A percentile compares a stretch with the other conserved stretches of the same genome.
Conservation (phyloP, 2,113 vertebrate genomes). For the Otocyon megalotis region DNA sequence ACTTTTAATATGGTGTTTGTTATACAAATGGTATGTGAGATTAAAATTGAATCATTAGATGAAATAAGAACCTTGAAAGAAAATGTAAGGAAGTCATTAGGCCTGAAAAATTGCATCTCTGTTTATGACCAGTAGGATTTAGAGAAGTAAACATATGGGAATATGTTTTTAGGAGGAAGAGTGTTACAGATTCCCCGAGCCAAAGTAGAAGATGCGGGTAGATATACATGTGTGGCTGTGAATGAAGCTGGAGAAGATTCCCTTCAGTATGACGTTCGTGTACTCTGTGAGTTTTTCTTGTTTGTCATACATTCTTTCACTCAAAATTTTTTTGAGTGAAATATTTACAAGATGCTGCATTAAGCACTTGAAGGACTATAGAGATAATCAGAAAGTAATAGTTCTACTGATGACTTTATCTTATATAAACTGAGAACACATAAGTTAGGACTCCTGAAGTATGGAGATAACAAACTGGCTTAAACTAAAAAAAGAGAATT, state of each 20-base stretch:
- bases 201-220: slow-evolving; percentile 92
- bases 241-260: slow-evolving; percentile 98
- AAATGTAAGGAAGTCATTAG: not conserved
- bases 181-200: slow-evolving; percentile 94
- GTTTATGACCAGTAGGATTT: not conserved
- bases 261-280: slow-evolving; percentile 93
- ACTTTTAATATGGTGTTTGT: not conserved
- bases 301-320: not conserved
- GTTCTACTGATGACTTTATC: not conserved
- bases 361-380: not conserved
- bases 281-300: slow-evolving; percentile 91
- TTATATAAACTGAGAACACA: not conserved
- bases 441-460: not conserved
- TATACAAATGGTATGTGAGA: not conserved
- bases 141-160: not conserved
- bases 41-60: not conserved
- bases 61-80: not conserved
- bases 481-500: not conserved
- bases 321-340: not conserved
- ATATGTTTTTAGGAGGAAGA: slow-evolving; percentile 90
- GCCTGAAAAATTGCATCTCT: not conserved
- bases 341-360: slow-evolving; percentile 55
- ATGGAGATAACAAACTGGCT: not conserved
- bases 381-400: slow-evolving; percentile 37
- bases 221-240: slow-evolving; percentile 94